A percentile compares a stretch with the other conserved stretches of the same genome.
phyloP scores from a whole-genome alignment of 2,797 vertebrate genomes.

The Gambelia wislizenii region DNA sequence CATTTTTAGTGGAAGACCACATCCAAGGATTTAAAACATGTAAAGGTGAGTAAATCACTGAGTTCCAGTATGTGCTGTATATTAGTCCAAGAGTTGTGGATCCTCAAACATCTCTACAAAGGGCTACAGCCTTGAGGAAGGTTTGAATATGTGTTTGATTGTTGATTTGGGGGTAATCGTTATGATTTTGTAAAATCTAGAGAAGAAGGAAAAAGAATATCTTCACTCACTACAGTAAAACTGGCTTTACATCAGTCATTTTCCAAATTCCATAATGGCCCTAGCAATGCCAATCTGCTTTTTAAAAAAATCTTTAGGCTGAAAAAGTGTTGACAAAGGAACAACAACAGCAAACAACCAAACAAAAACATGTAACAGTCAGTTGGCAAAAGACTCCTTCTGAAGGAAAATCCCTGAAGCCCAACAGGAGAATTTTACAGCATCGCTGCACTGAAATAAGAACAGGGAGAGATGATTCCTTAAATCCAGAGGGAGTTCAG shows the following conservation, averaged over 20 bases:
- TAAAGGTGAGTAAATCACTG: too few relatives aligned
- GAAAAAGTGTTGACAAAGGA: neutral
- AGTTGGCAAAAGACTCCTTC: too few relatives aligned
- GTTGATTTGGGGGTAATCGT: neutral
- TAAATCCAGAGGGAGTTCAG: neutral
- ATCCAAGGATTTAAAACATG: too few relatives aligned
- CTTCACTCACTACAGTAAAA: neutral
- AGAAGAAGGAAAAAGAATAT: neutral
- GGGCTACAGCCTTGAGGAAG: neutral
- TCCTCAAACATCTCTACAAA: neutral
- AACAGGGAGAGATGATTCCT: neutral
- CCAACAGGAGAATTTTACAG: neutral
- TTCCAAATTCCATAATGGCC: neutral
- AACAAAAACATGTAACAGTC: too few relatives aligned
- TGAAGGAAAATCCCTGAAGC: neutral
- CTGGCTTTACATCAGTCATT: neutral
- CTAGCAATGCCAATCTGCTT: neutral
- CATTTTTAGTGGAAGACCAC: too few relatives aligned
- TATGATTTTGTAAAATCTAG: neutral
- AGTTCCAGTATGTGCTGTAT: too few relatives aligned
- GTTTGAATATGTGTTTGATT: neutral
- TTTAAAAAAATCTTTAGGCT: neutral
- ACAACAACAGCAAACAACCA: neutral
- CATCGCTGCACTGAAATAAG: neutral
- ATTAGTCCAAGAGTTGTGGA: too few relatives aligned